These are phyloP conservation scores for Drosophila asahinai DNA, from an alignment of 1,140 invertebrate genomes.

Conservation along the genomic window DNA sequence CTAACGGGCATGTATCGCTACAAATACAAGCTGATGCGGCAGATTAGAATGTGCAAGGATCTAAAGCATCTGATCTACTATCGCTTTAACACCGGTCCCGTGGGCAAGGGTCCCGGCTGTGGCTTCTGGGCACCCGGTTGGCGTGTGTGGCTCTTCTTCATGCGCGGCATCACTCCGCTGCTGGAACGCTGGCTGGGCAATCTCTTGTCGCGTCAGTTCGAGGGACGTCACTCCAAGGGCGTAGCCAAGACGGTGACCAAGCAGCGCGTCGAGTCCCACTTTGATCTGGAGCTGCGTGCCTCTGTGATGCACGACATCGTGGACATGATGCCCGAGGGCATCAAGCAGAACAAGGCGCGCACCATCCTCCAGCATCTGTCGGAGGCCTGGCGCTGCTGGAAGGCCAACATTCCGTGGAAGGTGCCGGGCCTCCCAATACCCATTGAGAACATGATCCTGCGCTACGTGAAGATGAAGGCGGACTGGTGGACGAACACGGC, in stretches of 20 bases:
- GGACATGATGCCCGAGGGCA: slow-evolving; percentile 99
- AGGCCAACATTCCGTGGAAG: slow-evolving; percentile 99
- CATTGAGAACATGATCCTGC: slow-evolving; percentile 99
- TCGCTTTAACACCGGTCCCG: slow-evolving; percentile 99
- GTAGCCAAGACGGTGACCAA: slow-evolving; percentile 99
- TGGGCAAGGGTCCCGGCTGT: slow-evolving; percentile 99
- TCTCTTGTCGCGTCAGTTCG: slow-evolving; percentile 98
- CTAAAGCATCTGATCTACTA: slow-evolving; percentile 99
- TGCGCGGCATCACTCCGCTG: slow-evolving; percentile 99
- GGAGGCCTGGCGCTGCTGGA: slow-evolving; percentile 99
- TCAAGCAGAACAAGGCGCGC: slow-evolving; percentile 99
- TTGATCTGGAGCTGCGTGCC: slow-evolving; percentile 98
- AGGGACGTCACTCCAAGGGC: slow-evolving; percentile 99
- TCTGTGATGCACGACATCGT: slow-evolving; percentile 99
- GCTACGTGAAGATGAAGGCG: slow-evolving; percentile 99
- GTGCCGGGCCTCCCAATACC: slow-evolving; percentile 99
- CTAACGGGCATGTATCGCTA: slow-evolving; percentile 99
- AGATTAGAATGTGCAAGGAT: slow-evolving; percentile 99
- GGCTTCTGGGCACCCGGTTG: slow-evolving; percentile 99
- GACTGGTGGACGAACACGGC: slow-evolving; percentile 99
- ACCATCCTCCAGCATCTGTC: slow-evolving; percentile 99
- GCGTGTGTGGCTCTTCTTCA: slow-evolving; percentile 99
- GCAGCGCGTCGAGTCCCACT: slow-evolving; percentile 99
- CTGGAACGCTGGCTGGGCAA: slow-evolving; percentile 99
- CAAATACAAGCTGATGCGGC: slow-evolving; percentile 99